Evolutionary conservation across 64 coral and sea anemone genomes (phyloP).

Genomic region (Actinia tenebrosa): DNA sequence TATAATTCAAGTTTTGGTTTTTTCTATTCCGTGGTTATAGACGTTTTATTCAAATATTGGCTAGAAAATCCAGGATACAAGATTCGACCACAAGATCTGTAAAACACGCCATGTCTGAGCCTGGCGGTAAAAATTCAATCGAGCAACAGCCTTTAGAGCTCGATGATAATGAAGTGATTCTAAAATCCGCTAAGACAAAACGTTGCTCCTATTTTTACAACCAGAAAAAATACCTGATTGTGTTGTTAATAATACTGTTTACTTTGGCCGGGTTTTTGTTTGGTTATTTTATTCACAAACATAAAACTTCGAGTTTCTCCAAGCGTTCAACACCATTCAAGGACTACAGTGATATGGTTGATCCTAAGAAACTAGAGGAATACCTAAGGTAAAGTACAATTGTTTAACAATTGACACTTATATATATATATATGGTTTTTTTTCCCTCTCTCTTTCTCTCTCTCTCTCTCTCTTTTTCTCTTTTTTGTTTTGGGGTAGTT

Average conservation of each 20-base stretch:
- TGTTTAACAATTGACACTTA: neutral
- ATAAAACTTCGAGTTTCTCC: neutral
- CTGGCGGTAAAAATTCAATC: neutral
- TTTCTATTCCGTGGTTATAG: neutral
- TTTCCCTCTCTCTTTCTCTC: too few species aligned
- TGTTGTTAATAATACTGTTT: neutral
- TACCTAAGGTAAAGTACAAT: conserved; percentile 2
- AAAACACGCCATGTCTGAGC: neutral
- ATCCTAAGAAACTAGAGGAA: neutral
- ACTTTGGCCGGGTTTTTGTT: conserved; percentile 12
- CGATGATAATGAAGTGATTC: neutral
- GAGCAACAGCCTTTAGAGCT: conserved; percentile 3
- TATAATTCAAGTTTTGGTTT: neutral
- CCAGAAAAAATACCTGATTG: conserved; percentile 4
- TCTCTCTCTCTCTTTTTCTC: too few species aligned
- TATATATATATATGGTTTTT: neutral
- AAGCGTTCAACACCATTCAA: neutral
- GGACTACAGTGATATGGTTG: neutral
- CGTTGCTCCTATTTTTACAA: neutral
- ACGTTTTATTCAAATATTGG: neutral
- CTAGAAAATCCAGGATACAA: neutral
- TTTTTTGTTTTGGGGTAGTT: too few species aligned
- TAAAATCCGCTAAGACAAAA: neutral
- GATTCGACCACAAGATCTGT: neutral
- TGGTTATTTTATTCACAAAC: conserved; percentile 5